Conservation (phyloP, 2,113 vertebrate genomes). For the Kryptolebias marmoratus region DNA sequence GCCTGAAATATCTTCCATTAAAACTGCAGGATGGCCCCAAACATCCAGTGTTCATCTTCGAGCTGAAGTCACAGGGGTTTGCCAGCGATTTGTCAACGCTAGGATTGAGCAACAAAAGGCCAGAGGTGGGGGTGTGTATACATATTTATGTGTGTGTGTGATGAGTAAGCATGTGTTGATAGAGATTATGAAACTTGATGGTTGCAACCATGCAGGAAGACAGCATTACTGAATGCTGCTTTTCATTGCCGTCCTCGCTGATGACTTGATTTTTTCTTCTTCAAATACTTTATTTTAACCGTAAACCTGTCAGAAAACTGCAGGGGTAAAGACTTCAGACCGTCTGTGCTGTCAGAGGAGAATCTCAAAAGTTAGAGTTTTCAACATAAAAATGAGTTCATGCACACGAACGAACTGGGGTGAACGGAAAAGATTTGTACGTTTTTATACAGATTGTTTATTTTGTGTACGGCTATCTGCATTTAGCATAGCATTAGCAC, state of each 20-base stretch:
- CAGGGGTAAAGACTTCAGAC: background rate
- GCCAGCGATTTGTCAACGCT: conserved; percentile 3
- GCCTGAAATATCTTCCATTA: conserved; percentile 25
- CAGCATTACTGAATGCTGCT: no score
- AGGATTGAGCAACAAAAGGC: conserved; percentile 35
- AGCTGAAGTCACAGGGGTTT: background rate
- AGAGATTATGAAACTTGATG: conserved; percentile 56
- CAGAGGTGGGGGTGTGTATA: background rate
- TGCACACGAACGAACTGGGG: no score
- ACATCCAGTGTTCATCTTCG: background rate
- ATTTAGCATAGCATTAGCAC: no score
- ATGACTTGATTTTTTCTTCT: no score
- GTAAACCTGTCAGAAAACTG: conserved; percentile 1
- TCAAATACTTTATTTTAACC: no score
- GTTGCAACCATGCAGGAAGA: conserved; percentile 9
- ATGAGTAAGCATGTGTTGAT: conserved; percentile 38
- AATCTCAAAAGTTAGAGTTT: background rate
- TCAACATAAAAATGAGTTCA: background rate
- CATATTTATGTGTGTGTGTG: conserved; percentile 8
- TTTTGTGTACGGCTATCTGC: no score
- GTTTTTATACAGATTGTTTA: no score
- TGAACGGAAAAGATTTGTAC: no score
- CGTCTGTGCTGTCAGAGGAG: background rate
- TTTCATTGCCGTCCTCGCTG: no score
- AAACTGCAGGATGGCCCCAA: background rate